Conservation (phyloP, 1,140 invertebrate genomes). For the Hycleus phaleratus region DNA sequence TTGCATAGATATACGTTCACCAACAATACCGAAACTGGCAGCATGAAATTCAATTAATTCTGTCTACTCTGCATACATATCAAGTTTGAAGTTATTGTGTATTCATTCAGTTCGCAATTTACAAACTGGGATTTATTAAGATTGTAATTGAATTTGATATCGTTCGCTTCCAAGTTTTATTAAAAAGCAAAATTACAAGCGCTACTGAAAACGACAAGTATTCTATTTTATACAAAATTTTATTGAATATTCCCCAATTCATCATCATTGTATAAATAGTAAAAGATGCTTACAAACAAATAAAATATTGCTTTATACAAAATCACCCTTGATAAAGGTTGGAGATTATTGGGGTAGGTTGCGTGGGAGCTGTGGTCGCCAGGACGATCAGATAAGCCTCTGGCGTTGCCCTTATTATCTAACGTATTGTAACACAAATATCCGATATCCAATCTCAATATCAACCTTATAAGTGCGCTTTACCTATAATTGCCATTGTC, state of each 20-base stretch:
- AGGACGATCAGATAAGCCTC: conserved; percentile 14
- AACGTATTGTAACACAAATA: conserved; percentile 21
- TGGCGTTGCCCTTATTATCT: conserved; percentile 17
- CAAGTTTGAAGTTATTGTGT: conserved; percentile 29
- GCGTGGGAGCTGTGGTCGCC: conserved; percentile 19
- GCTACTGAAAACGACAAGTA: not conserved
- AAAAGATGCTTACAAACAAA: no score
- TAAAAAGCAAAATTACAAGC: conserved; percentile 11
- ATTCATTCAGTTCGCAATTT: conserved; percentile 21
- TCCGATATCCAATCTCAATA: conserved; percentile 17
- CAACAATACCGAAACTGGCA: conserved; percentile 23
- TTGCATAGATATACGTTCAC: conserved; percentile 27
- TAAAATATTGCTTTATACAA: no score
- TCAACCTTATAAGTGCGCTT: conserved; percentile 13
- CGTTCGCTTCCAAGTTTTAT: conserved; percentile 12
- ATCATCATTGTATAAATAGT: no score
- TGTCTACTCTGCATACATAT: conserved; percentile 24
- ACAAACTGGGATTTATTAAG: conserved; percentile 18
- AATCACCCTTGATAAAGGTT: no score
- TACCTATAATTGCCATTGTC: conserved; percentile 19
- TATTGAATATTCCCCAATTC: conserved; percentile 2
- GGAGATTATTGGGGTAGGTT: not conserved
- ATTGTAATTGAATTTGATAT: conserved; percentile 23
- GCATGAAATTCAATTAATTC: conserved; percentile 30
- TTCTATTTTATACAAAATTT: conserved; percentile 10